Conservation (phyloP, 2,888 invertebrate species). For the Gnatocerus cornutus region DNA sequence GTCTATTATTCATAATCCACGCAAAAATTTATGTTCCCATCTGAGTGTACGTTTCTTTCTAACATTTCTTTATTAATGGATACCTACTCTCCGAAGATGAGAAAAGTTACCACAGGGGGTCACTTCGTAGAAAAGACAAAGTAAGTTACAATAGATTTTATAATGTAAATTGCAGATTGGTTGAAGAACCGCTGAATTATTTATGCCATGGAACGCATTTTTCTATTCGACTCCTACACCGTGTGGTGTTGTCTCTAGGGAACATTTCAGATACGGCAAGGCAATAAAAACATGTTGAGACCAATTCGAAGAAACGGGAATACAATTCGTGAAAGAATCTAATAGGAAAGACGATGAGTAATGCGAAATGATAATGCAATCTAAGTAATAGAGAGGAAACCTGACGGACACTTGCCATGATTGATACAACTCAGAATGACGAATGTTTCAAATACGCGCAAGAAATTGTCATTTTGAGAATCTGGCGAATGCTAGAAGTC, state of each 20-base stretch:
- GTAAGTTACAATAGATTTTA: slow-evolving; percentile 52
- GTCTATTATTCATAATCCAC: too few relatives aligned
- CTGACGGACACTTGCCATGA: slow-evolving; percentile 52
- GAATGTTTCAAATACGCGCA: slow-evolving; percentile 32
- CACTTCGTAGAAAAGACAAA: slow-evolving; percentile 5
- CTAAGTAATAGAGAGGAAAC: slow-evolving; percentile 55
- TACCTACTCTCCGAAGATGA: too few relatives aligned
- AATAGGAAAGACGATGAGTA: slow-evolving; percentile 51
- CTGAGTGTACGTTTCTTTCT: too few relatives aligned
- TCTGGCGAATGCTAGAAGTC: not conserved
- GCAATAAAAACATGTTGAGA: slow-evolving; percentile 50
- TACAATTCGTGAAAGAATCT: slow-evolving; percentile 49
- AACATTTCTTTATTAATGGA: too few relatives aligned
- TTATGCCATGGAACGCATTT: slow-evolving; percentile 55
- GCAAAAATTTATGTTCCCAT: too few relatives aligned
- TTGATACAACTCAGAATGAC: slow-evolving; percentile 51
- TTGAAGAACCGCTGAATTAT: slow-evolving; percentile 54
- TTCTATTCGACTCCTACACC: slow-evolving; percentile 53
- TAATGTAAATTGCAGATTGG: slow-evolving; percentile 56
- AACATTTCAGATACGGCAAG: slow-evolving; percentile 54
- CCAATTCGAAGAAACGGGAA: slow-evolving; percentile 42
- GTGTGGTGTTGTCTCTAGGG: slow-evolving; percentile 49
- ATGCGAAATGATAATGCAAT: slow-evolving; percentile 60
- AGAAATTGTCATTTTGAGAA: too few relatives aligned
- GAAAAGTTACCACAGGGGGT: too few relatives aligned